Evolutionary conservation across 2,797 vertebrate genomes (phyloP).

Genomic region (Siniperca scherzeri): DNA sequence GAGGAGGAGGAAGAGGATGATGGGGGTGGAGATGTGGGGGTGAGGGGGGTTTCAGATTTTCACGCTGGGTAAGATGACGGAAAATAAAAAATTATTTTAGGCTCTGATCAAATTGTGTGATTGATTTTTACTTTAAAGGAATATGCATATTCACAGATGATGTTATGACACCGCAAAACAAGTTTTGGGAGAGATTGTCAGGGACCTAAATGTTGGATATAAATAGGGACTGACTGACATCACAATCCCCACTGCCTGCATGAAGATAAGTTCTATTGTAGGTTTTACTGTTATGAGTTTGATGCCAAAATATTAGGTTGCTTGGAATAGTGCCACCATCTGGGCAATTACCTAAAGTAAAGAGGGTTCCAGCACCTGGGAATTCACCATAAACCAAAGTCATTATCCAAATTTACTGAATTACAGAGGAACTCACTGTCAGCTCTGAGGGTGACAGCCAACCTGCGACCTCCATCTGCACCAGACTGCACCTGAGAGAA

Average conservation of each 20-base stretch:
- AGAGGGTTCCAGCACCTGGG: neutral
- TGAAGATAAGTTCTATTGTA: neutral
- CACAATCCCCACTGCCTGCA: neutral
- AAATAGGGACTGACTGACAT: neutral
- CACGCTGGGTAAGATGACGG: neutral
- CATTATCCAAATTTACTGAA: neutral
- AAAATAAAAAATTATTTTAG: conserved; percentile 6
- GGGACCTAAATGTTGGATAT: neutral
- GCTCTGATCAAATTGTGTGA: neutral
- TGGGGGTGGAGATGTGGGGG: neutral
- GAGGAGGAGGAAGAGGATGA: conserved; percentile 24
- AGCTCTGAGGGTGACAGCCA: conserved; percentile 78
- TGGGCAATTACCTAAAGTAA: neutral
- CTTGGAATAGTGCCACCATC: neutral
- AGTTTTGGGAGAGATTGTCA: neutral
- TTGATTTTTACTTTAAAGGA: neutral
- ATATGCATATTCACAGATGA: neutral
- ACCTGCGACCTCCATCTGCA: conserved; percentile 77
- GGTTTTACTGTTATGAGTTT: neutral
- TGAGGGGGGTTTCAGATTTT: neutral
- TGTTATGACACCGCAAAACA: too few relatives aligned
- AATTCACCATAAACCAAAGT: neutral
- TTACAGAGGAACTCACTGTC: conserved; percentile 82
- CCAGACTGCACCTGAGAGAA: conserved; percentile 70
- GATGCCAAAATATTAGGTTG: neutral